phyloP scores from a whole-genome alignment of 1,140 invertebrate genomes.

The Pteromalus puparum region DNA sequence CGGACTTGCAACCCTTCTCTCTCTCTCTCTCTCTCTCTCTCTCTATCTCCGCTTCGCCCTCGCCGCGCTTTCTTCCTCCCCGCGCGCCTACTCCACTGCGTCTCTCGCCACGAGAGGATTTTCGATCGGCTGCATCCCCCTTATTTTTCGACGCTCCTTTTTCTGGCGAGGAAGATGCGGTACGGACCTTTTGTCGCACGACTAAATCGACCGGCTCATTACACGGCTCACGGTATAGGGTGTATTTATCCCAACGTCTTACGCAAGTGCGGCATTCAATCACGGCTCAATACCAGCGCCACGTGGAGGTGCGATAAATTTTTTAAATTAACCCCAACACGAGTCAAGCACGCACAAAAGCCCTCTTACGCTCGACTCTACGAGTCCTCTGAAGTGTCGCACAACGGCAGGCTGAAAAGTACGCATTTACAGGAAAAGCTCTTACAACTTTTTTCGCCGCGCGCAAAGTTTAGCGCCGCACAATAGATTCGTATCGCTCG shows the following conservation, averaged over 20 bases:
- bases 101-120: not conserved
- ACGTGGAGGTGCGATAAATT: not conserved
- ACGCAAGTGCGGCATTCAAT: not conserved
- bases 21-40: conserved; percentile 18
- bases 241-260: not conserved
- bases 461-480: not conserved
- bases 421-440: conserved; percentile 15
- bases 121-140: not conserved
- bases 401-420: not conserved
- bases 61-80: not conserved
- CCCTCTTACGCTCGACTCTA: not conserved
- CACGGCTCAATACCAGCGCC: not conserved
- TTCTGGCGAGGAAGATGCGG: not conserved
- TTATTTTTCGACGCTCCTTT: not conserved
- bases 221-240: not conserved
- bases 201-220: not conserved
- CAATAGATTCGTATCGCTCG: conserved; percentile 24
- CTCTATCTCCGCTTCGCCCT: conserved; percentile 34
- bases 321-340: too few relatives aligned
- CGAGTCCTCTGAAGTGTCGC: not conserved
- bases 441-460: not conserved
- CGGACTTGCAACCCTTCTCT: conserved; percentile 54
- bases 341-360: too few relatives aligned
- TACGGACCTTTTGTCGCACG: not conserved
- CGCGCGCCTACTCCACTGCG: not conserved